Percentiles rank a stretch among this genome's conserved stretches.
Evolutionary conservation across 2,113 vertebrate species (phyloP).

Genomic region (Thunnus maccoyii): DNA sequence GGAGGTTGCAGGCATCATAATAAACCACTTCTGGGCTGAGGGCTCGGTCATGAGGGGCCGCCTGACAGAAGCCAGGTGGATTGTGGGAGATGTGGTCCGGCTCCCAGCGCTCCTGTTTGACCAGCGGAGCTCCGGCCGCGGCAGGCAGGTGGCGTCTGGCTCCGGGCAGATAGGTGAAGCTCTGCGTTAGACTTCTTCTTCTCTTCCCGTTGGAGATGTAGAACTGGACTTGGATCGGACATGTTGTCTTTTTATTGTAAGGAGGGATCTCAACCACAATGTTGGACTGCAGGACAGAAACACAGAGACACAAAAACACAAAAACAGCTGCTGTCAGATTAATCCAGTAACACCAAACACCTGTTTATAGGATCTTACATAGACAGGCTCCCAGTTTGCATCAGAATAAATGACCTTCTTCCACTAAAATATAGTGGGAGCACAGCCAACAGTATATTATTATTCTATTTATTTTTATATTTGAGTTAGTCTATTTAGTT

Average conservation of each 20-base stretch:
- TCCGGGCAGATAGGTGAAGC: constrained; percentile 92
- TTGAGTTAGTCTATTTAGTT: too few relatives aligned
- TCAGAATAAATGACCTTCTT: too few relatives aligned
- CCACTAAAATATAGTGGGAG: too few relatives aligned
- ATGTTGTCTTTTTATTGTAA: constrained; percentile 86
- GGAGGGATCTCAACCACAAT: constrained; percentile 93
- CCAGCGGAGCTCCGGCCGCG: constrained; percentile 76
- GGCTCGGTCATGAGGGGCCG: neutral
- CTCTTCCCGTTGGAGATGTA: constrained; percentile 96
- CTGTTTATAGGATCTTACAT: too few relatives aligned
- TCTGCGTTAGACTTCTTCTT: constrained; percentile 91
- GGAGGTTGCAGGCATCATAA: constrained; percentile 68
- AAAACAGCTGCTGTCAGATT: too few relatives aligned
- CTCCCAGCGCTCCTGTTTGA: constrained; percentile 91
- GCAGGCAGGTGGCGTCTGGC: constrained; percentile 16
- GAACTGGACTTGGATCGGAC: constrained; percentile 93
- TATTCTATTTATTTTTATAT: neutral
- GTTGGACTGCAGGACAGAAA: constrained; percentile 82
- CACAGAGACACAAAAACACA: neutral
- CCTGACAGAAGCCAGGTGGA: constrained; percentile 53
- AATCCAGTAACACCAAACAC: too few relatives aligned
- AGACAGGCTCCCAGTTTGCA: too few relatives aligned
- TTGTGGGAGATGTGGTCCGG: constrained; percentile 79
- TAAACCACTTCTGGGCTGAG: constrained; percentile 23
- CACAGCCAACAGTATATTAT: too few relatives aligned